Base-by-base conservation (phyloP, 2,797 vertebrate genomes). In the Sorex maritimensis region DNA sequence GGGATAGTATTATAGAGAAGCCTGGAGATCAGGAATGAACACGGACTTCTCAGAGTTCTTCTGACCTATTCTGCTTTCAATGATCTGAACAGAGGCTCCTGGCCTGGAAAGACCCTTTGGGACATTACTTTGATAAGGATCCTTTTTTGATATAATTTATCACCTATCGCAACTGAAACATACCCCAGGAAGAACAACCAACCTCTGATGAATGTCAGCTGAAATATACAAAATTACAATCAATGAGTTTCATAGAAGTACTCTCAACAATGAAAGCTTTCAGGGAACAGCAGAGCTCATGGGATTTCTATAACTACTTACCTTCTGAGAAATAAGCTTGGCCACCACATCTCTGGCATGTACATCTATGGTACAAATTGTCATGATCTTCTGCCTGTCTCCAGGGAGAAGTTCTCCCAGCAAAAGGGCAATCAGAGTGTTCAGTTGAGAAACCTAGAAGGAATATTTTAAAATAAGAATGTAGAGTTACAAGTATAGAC, bases 331-430 rank as follows among this genome's bases (percentile, higher is more conserved):
- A 93, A 98, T 97, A 91, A 99, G 98, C 92, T 96, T 98, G 82
- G 98, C 95, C 77, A 99, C 98, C 86, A 98, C 98, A 75, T 99
- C 98, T 98, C 98, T 97, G 58, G 98, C 98, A 69, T 99, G 98
- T 92, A 98, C 98, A 90, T 98, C 99, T 34, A 98, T 97, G 11
- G 98, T 99, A 93, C 98, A 99, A 92, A 99, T 97, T 34, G 98
- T 98, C 98, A 98, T 98, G 95, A 99, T 98, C 97, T 99, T 99
- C 98, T 99, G 98, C 89, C 98, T 94, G 96, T 99, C 97, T 28
- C 98, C 97, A 2, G 72, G 97, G 89, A 96, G 98, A 91, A 99
- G 97, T 49, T 99, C 98, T 95, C 98, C 98, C 94, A 99, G 96
- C 67, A 99, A 95, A 97, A 98, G 92, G 72, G 96, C 96, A 94